A percentile compares a stretch with the other conserved stretches of the same genome.
Conservation (phyloP, 2,888 invertebrate genomes). For the Xylocampa areola region DNA sequence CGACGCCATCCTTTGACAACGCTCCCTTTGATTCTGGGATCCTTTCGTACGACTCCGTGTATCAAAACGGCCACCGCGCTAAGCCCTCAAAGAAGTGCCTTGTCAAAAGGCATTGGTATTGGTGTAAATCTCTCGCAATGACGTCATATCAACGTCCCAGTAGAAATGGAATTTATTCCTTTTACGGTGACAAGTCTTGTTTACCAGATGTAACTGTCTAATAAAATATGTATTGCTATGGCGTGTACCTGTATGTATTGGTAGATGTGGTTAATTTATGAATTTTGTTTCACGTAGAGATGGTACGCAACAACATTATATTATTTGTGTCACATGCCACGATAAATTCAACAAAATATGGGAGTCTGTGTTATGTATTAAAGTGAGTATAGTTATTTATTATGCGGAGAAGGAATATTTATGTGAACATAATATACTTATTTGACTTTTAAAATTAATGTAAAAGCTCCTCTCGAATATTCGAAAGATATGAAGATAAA, state of each 20-base stretch:
- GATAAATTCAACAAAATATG: slow-evolving; percentile 7
- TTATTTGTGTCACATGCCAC: not conserved
- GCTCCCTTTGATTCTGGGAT: slow-evolving; percentile 55
- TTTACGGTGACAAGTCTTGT: not conserved
- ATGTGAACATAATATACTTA: too few species aligned
- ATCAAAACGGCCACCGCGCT: slow-evolving; percentile 39
- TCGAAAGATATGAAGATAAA: slow-evolving; percentile 2
- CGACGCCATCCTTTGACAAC: slow-evolving; percentile 47
- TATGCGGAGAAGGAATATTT: too few species aligned
- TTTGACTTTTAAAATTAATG: slow-evolving; percentile 12
- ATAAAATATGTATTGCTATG: not conserved
- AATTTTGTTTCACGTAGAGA: not conserved
- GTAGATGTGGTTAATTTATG: not conserved
- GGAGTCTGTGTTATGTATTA: not conserved
- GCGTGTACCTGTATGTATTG: not conserved
- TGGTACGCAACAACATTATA: not conserved
- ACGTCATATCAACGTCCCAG: slow-evolving; percentile 5
- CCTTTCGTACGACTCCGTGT: slow-evolving; percentile 26
- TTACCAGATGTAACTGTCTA: not conserved
- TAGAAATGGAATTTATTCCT: slow-evolving; percentile 1
- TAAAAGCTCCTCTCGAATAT: slow-evolving; percentile 6
- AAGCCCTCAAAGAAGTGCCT: slow-evolving; percentile 48
- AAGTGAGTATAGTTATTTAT: too few species aligned
- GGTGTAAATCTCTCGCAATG: slow-evolving; percentile 29
- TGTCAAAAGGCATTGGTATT: slow-evolving; percentile 45